A percentile compares a stretch with the other conserved stretches of the same genome.
These are phyloP conservation scores for Nymphalis io DNA, from an alignment of 1,140 invertebrate genomes.

Conservation along the genomic window DNA sequence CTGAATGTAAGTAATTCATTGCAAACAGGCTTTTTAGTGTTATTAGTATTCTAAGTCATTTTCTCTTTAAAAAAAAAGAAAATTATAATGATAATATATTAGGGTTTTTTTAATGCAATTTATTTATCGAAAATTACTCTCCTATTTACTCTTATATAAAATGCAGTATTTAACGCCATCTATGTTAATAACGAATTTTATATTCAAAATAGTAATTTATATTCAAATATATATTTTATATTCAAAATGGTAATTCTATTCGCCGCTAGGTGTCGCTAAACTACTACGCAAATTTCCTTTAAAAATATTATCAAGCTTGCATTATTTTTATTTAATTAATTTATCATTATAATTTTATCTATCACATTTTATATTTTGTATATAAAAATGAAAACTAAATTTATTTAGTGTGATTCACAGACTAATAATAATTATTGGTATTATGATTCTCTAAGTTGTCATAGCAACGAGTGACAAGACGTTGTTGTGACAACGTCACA, in stretches of 20 bases:
- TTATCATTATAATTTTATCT: neutral
- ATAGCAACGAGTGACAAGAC: conserved; percentile 10
- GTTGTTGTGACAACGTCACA: neutral
- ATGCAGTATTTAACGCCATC: neutral
- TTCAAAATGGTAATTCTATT: neutral
- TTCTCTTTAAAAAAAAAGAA: too few relatives aligned
- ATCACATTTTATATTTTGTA: neutral
- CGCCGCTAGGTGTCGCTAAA: conserved; percentile 9
- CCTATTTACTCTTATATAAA: too few relatives aligned
- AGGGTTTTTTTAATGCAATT: too few relatives aligned
- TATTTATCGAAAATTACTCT: too few relatives aligned
- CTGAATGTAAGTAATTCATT: too few relatives aligned
- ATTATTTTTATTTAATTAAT: too few relatives aligned
- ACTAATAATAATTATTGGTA: too few relatives aligned
- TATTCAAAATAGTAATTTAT: neutral
- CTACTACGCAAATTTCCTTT: neutral
- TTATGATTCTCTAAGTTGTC: neutral
- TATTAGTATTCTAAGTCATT: too few relatives aligned
- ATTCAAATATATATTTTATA: neutral
- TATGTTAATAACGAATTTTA: neutral
- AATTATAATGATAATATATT: neutral
- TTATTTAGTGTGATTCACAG: too few relatives aligned
- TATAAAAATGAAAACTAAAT: neutral
- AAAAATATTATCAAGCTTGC: too few relatives aligned
- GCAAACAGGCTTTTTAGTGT: too few relatives aligned